Base-by-base conservation (phyloP, 2,888 invertebrate genomes). In the Rhagonycha fulva region DNA sequence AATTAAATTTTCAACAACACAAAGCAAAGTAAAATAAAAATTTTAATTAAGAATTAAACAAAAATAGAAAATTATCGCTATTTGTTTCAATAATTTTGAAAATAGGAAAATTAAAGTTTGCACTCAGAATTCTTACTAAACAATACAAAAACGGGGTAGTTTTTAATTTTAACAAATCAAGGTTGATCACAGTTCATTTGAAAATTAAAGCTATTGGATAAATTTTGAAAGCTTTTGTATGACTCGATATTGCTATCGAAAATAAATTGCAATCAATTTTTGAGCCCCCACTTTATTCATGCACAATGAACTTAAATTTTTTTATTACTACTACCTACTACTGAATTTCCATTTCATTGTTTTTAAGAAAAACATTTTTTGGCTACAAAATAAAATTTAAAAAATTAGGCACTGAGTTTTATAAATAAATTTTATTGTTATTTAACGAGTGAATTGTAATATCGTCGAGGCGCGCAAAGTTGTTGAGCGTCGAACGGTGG, bases 201-300 rank as follows among this genome's bases (percentile, higher is more conserved):
- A 30, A 76, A 76, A 76, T 74, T 76, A 76, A 79, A 77, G 76
- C 77, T 78, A 80, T 76, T 72, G 76, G 80, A 79, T 81, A 78
- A 79, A 78, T 78, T 79, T 78, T 79, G 78, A 78, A 78, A 79
- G 68, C 74, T 32, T 71, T 80, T 78, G 78, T 80, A 74, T 78
- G 80, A 81, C 80, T 80, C 82, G 80, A 82, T 80, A 80, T 82
- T 69, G 70, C 60, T 82, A 82, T 83, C 81, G 82, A 82, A 82
- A 82, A 82, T 82, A 79, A 79, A 82, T 82, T 78, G 82, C 80
- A 84, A 82, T 83, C 81, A 82, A 83, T 47, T 83, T 80, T 80
- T 77, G 74, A 79, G 76, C 78, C 78, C 74, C 79, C 75, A 70
- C 81, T 76, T 76, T 78, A 67, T 69, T 70, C 71, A 63, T 77